These are phyloP conservation scores for Drosophila hydei DNA, from an alignment of 1,140 invertebrate genomes.

Conservation along the genomic window DNA sequence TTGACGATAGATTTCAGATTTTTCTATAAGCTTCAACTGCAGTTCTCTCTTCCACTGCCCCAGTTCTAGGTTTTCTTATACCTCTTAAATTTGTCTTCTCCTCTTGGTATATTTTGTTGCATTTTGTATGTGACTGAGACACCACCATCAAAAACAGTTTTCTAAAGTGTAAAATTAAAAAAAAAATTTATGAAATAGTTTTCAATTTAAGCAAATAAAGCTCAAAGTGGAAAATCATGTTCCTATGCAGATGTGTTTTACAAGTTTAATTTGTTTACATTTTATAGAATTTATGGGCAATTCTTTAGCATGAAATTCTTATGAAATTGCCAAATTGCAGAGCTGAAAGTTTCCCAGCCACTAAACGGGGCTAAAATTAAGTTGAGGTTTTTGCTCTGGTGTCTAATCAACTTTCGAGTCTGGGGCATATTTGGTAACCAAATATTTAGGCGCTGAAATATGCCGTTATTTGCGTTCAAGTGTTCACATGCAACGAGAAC, in stretches of 20 bases:
- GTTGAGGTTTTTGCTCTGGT: slow-evolving; percentile 3
- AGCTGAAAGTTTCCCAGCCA: not conserved
- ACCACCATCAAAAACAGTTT: too few relatives aligned
- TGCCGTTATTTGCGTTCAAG: too few relatives aligned
- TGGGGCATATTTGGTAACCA: slow-evolving; percentile 35
- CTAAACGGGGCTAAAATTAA: slow-evolving; percentile 1
- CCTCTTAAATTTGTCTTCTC: too few relatives aligned
- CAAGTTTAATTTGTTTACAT: not conserved
- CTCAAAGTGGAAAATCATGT: slow-evolving; percentile 3
- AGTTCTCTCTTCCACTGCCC: too few relatives aligned
- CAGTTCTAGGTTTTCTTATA: too few relatives aligned
- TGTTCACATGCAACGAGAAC: slow-evolving; percentile 23
- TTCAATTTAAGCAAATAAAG: not conserved
- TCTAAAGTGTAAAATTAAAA: too few relatives aligned
- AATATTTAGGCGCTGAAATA: too few relatives aligned
- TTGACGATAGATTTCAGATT: too few relatives aligned
- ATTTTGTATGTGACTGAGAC: too few relatives aligned
- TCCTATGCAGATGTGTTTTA: not conserved
- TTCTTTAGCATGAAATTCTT: not conserved
- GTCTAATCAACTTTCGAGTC: slow-evolving; percentile 31
- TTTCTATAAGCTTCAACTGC: too few relatives aligned
- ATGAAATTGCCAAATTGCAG: not conserved
- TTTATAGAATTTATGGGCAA: not conserved
- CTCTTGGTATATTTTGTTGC: too few relatives aligned
- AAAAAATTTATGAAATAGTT: too few relatives aligned